These are phyloP conservation scores for Capricornis sumatraensis DNA, from an alignment of 2,113 vertebrate species.

Conservation along the genomic window DNA sequence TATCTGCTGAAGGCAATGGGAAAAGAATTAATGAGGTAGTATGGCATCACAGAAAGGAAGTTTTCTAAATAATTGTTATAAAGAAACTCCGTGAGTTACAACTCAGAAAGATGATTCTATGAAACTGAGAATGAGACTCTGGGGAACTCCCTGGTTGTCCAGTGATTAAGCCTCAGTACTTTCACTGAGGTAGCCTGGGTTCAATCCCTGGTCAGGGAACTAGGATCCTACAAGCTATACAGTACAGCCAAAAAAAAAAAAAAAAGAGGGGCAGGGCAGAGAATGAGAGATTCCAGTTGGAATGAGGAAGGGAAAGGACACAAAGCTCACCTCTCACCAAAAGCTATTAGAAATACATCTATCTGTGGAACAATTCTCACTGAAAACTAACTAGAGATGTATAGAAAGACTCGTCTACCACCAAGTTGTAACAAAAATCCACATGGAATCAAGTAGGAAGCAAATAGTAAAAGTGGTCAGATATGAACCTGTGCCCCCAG, in stretches of 20 bases:
- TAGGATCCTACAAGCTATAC: neutral
- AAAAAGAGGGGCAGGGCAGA: neutral
- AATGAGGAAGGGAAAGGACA: neutral
- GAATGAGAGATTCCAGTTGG: neutral
- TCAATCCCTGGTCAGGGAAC: neutral
- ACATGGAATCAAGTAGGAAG: neutral
- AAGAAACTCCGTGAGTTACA: neutral
- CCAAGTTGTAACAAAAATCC: neutral
- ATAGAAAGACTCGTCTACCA: neutral
- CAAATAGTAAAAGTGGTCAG: neutral
- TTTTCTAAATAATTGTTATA: neutral
- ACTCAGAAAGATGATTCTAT: neutral
- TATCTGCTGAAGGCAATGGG: neutral
- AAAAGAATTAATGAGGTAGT: neutral
- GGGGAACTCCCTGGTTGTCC: neutral
- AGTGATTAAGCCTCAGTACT: neutral
- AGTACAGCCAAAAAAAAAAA: neutral
- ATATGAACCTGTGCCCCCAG: neutral
- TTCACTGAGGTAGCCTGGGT: neutral
- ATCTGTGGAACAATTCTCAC: neutral
- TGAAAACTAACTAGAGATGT: neutral
- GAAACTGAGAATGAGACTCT: neutral
- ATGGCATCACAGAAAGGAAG: neutral
- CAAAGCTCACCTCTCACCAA: neutral
- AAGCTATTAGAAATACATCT: no score